Evolutionary conservation across 1,140 invertebrate genomes (phyloP).

Genomic region (Rhyacophila brunnea): DNA sequence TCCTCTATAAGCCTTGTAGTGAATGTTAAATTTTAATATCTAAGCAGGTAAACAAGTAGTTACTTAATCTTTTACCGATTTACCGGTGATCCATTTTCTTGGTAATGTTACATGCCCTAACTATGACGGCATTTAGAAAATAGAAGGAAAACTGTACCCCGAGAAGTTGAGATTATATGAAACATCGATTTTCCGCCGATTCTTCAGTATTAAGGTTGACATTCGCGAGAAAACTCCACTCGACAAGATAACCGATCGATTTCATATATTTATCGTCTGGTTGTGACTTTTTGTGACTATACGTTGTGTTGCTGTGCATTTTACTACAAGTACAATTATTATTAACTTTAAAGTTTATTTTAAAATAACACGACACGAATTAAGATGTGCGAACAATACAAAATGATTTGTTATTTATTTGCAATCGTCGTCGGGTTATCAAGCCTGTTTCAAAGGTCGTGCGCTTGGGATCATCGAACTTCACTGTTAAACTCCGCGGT

Average conservation of each 20-base stretch:
- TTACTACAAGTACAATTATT: too few relatives aligned
- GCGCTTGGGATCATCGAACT: neutral
- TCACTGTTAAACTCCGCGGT: constrained; percentile 2
- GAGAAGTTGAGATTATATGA: neutral
- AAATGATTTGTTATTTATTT: too few relatives aligned
- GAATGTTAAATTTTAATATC: too few relatives aligned
- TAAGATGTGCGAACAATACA: too few relatives aligned
- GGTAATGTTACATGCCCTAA: too few relatives aligned
- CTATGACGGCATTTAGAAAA: neutral
- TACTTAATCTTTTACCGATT: too few relatives aligned
- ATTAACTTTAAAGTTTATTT: too few relatives aligned
- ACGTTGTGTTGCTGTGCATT: too few relatives aligned
- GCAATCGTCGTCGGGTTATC: neutral
- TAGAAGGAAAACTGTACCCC: constrained; percentile 16
- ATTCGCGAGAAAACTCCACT: constrained; percentile 10
- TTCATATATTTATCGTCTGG: neutral
- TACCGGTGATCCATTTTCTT: too few relatives aligned
- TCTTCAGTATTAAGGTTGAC: constrained; percentile 19
- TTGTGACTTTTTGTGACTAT: neutral
- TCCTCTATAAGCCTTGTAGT: too few relatives aligned
- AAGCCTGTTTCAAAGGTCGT: neutral
- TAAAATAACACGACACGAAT: too few relatives aligned
- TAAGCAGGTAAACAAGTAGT: too few relatives aligned
- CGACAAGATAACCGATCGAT: neutral
- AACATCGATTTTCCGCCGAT: constrained; percentile 9